A percentile compares a stretch with the other conserved stretches of the same genome.
Evolutionary conservation across 1,140 invertebrate genomes (phyloP).

Genomic region (Camponotus pennsylvanicus): DNA sequence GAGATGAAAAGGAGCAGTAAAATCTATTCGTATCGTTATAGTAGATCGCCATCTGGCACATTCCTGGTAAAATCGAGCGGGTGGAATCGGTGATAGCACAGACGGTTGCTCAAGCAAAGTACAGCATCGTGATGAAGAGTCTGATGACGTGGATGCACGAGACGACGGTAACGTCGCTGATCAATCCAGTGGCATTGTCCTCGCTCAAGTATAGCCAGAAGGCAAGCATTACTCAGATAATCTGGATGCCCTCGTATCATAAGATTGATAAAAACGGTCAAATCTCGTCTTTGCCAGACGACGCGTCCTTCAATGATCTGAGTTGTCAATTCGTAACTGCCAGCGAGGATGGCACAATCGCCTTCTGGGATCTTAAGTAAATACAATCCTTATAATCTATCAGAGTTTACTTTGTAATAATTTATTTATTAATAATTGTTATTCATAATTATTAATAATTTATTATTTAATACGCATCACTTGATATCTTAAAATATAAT

Average conservation of each 20-base stretch:
- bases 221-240: constrained; percentile 88
- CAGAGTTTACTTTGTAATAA: not conserved
- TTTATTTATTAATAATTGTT: too few species aligned
- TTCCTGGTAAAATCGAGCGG: constrained; percentile 89
- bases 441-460: not conserved
- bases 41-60: constrained; percentile 91
- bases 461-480: not conserved
- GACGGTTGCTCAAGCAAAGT: constrained; percentile 88
- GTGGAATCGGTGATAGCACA: constrained; percentile 88
- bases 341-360: constrained; percentile 89
- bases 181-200: constrained; percentile 88
- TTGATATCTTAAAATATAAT: not conserved
- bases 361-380: constrained; percentile 90
- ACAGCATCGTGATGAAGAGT: constrained; percentile 88
- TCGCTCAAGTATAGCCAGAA: constrained; percentile 88
- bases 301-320: constrained; percentile 79
- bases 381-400: not conserved
- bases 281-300: constrained; percentile 82
- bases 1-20: not conserved
- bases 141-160: constrained; percentile 90
- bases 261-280: constrained; percentile 88
- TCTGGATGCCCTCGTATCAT: constrained; percentile 89
- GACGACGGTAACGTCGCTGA: constrained; percentile 85
- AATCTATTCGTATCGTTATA: constrained; percentile 16
- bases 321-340: constrained; percentile 89